Conservation (phyloP, 92 coral and sea anemone species). For the Actinostola sp. region DNA sequence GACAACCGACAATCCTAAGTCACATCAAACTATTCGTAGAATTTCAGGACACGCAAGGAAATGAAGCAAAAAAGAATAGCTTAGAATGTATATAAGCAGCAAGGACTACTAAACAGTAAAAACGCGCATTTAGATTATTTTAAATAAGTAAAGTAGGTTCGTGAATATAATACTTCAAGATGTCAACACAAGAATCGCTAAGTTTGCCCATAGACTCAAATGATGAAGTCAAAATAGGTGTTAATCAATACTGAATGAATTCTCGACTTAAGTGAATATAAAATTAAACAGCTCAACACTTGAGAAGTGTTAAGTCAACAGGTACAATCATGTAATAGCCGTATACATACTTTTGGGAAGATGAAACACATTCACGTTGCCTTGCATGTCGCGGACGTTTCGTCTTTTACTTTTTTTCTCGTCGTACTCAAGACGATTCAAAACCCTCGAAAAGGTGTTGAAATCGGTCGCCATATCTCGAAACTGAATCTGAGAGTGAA, state of each 20-base stretch:
- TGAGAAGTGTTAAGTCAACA: background rate
- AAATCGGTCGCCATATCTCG: background rate
- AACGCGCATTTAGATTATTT: no score
- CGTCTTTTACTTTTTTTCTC: background rate
- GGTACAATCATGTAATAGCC: background rate
- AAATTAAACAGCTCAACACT: background rate
- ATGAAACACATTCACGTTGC: background rate
- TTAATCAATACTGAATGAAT: background rate
- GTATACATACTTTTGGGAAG: slow-evolving; percentile 33
- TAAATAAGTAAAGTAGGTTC: no score
- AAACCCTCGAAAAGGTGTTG: slow-evolving; percentile 71
- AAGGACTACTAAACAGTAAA: no score
- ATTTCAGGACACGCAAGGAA: no score
- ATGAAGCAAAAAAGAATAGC: no score
- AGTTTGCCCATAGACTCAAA: no score
- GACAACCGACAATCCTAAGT: no score
- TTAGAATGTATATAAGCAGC: no score
- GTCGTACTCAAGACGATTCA: slow-evolving; percentile 59
- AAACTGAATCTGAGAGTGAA: no score
- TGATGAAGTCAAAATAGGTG: background rate
- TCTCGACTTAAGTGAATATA: slow-evolving; percentile 1
- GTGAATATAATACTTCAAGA: no score
- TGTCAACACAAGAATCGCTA: no score
- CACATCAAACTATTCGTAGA: no score
- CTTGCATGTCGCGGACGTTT: slow-evolving; percentile 15